Evolutionary conservation across 23 tunicate genomes (phyloP), one percentile per base, ranked within the genome.

Genomic region (Phallusia fumigata): DNA sequence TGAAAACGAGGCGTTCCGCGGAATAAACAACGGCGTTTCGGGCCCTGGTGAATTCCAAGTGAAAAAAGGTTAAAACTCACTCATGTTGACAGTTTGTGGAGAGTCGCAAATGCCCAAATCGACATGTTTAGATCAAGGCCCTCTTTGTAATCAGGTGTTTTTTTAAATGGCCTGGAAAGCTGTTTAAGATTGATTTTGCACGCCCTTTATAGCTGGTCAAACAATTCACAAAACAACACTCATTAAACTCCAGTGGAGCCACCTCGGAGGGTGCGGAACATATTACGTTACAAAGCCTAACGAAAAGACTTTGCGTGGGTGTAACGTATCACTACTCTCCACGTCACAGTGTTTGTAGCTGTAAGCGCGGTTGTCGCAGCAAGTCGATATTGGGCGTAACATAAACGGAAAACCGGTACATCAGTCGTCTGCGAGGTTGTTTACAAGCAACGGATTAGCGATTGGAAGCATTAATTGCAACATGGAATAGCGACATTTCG

Each of bases 1-100:
- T 13, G 86, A 83, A 34, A 83, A 83, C 24, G 86, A 74, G 36
- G 80, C 79, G 45, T 83, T 83, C 36, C 86, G 65, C 26, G 86
- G 80, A 52, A 74, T 40, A 72, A 31, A 64, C 64, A 74, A 32
- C 65, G 86, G 80, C 74, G 80, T 74, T 52, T 73, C 86, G 15
- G 86, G 80, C 35, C 75, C 86, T 83, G 80, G 44, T 74, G n/a
- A 74, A 74, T 58, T 11, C 28, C 69, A 58, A 58, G 69, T 24
- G 69, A 24, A 22, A 58, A 58, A 58, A 6, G 26, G 69, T 58
- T 58, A 58, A 24, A 22, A 21, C 16, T 22, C 28, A 5, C 47
- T 40, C 47, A 40, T 40, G 47, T 40, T 10, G 10, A 40, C 8
- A 40, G 5, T 3, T 40, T 40, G 47, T 40, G 10, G n/a, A n/a